Evolutionary conservation across 2,888 invertebrate genomes (phyloP).

Genomic region (Gisinianus flammeolus): DNA sequence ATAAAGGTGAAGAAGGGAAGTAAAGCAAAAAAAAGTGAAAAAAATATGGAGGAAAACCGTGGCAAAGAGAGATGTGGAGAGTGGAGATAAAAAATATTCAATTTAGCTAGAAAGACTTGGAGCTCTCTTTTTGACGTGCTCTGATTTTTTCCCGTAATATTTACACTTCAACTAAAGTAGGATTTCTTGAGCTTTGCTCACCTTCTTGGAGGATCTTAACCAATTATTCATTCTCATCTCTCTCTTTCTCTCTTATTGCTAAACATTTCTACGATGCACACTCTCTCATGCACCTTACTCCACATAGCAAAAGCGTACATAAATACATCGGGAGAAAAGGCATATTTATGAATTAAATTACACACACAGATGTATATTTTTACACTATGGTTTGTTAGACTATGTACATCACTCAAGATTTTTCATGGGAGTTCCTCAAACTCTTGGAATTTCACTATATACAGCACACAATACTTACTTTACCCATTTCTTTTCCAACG

Average conservation of each 20-base stretch:
- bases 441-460: too few relatives aligned
- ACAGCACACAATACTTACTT: too few relatives aligned
- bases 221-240: slow-evolving; percentile 4
- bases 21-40: background rate
- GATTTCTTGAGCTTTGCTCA: slow-evolving; percentile 9
- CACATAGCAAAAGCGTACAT: background rate
- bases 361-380: too few relatives aligned
- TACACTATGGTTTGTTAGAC: too few relatives aligned
- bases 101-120: background rate
- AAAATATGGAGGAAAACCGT: background rate
- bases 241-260: slow-evolving; percentile 1
- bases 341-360: too few relatives aligned
- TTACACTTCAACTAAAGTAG: slow-evolving; percentile 21
- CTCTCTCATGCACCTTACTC: too few relatives aligned
- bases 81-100: slow-evolving; percentile 12
- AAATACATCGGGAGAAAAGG: too few relatives aligned
- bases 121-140: slow-evolving; percentile 1
- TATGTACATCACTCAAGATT: too few relatives aligned
- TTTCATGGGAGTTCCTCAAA: too few relatives aligned
- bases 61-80: background rate
- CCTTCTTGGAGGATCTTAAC: slow-evolving; percentile 9
- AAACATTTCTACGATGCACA: background rate
- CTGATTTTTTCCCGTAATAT: slow-evolving; percentile 23
- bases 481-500: too few relatives aligned
- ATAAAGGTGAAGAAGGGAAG: background rate